Evolutionary conservation across 1,140 invertebrate species (phyloP).

Genomic region (Sipha flava): DNA sequence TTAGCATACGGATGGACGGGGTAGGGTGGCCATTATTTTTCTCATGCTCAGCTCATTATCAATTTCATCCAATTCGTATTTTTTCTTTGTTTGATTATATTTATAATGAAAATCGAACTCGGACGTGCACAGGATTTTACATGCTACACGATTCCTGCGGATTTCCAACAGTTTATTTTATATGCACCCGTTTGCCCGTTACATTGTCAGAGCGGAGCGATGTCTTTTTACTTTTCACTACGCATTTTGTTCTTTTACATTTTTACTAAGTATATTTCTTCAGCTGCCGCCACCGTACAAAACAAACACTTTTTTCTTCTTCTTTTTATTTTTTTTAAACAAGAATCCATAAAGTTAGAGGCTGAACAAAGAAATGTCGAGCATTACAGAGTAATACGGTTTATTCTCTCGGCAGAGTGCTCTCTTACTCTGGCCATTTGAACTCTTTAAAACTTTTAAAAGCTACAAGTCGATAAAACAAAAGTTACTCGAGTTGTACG

Average conservation of each 20-base stretch:
- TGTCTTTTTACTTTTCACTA: no score
- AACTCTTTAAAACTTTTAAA: conserved; percentile 21
- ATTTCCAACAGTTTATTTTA: background rate
- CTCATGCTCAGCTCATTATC: background rate
- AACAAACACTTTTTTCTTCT: background rate
- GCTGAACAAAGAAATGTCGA: conserved; percentile 6
- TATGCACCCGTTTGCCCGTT: background rate
- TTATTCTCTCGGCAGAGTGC: background rate
- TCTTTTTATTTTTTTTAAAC: background rate
- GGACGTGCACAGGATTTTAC: background rate
- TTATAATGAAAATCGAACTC: background rate
- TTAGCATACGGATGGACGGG: no score
- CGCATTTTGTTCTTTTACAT: no score
- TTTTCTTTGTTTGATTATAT: background rate
- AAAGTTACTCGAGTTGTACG: background rate
- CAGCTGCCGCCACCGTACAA: background rate
- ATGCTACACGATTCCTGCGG: background rate
- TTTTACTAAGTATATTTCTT: conserved; percentile 7
- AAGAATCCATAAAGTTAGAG: background rate
- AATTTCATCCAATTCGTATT: background rate
- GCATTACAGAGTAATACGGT: background rate
- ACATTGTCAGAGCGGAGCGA: background rate
- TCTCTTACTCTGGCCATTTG: background rate
- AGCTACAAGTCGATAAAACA: conserved; percentile 9
- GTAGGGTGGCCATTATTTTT: background rate